Evolutionary conservation across 2,797 vertebrate species (phyloP), one percentile per base, ranked within the genome.

Genomic region (Chloroceryle amazona): DNA sequence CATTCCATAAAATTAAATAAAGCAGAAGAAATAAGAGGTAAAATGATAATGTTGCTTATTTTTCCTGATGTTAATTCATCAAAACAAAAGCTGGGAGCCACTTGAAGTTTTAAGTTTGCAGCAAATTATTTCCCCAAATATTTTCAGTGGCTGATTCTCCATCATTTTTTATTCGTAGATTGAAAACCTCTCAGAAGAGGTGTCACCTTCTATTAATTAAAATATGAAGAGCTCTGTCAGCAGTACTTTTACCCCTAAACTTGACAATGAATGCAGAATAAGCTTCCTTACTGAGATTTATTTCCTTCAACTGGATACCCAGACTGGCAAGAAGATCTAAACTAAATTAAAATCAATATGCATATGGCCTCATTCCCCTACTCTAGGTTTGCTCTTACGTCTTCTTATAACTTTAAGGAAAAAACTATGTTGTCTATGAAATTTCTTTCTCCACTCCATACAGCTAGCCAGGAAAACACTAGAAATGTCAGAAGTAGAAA

Each of bases 121-220:
- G 54, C 13, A 96, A 90, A 26, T 13, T 33, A 46, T 90, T 78
- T 89, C 25, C 42, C 33, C 68, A 89, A 62, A 75, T 74, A 13
- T 68, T 91, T 95, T 89, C 62, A 88, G 83, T 71, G 79, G 44
- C 61, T 81, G 63, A 90, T 72, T 89, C 12, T 31, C 4, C 5
- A 57, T 71, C 0, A 39, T 89, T 80, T 92, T 85, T 86, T 55
- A 81, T 84, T 41, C 84, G 4, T 78, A 52, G 28, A 39, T 84
- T 78, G 60, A 93, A 94, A 96, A 88, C 33, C 7, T 94, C 78
- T 74, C 23, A 86, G 54, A 94, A 70, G 65, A 94, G 20, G 79
- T 94, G 81, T 90, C 84, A 86, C 5, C 41, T 91, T 94, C 42
- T 82, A 82, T 55, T 95, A 97, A 97, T 97, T 96, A 80, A 95